These are phyloP conservation scores for Heptranchias perlo DNA, from an alignment of 2,113 vertebrate species.

Conservation along the genomic window DNA sequence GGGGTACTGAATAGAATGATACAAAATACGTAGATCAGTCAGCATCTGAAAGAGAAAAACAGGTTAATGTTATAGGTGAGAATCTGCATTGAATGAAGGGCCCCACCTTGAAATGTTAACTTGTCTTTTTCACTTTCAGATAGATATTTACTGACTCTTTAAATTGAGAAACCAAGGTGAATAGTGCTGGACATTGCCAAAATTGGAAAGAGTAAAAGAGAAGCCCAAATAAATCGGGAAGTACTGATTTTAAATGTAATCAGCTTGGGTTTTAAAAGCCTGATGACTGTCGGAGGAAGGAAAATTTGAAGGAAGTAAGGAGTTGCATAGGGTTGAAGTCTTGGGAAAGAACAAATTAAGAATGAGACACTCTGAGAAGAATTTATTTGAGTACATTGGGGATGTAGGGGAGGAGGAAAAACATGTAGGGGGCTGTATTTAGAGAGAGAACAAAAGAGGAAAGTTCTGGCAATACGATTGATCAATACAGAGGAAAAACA, in stretches of 20 bases:
- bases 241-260: slow-evolving; percentile 22
- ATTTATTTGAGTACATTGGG: background rate
- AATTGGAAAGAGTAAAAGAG: slow-evolving; percentile 42
- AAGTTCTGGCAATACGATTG: background rate
- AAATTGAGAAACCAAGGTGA: background rate
- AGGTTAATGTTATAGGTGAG: background rate
- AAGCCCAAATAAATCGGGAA: slow-evolving; percentile 31
- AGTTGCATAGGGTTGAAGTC: background rate
- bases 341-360: background rate
- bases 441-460: background rate
- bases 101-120: background rate
- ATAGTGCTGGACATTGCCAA: background rate
- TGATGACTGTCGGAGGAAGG: background rate
- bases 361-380: background rate
- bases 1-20: background rate
- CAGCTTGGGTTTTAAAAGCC: slow-evolving; percentile 26
- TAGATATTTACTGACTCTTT: background rate
- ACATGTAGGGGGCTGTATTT: background rate
- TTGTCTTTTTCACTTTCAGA: background rate
- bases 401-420: background rate
- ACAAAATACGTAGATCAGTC: background rate
- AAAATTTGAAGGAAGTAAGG: background rate
- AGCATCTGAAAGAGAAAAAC: background rate
- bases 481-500: background rate
- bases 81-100: background rate